phyloP scores from a whole-genome alignment of 2,797 vertebrate species.

The Sphenodon punctatus region DNA sequence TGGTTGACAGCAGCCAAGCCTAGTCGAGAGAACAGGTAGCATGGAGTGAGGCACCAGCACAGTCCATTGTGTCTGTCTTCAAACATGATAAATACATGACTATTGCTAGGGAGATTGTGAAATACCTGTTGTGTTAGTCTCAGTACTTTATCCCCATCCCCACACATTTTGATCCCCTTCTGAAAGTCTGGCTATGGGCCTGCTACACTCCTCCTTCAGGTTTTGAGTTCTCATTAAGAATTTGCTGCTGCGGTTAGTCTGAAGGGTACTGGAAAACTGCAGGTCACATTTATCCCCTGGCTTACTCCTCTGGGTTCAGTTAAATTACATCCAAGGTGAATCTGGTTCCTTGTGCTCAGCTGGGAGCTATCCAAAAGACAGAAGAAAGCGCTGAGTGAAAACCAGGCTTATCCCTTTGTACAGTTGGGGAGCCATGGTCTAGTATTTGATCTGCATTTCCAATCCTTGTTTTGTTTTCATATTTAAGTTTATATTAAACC shows the following conservation, averaged over 20 bases:
- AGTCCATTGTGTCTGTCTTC: too few relatives aligned
- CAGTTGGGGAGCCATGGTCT: background rate
- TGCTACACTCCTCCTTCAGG: slow-evolving; percentile 37
- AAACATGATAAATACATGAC: too few relatives aligned
- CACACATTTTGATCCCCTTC: too few relatives aligned
- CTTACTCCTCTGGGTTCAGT: slow-evolving; percentile 6
- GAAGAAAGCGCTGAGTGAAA: background rate
- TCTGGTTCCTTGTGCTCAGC: background rate
- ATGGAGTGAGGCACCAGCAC: too few relatives aligned
- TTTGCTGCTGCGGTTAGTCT: slow-evolving; percentile 7
- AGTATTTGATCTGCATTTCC: slow-evolving; percentile 20
- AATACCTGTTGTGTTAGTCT: too few relatives aligned
- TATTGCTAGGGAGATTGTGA: too few relatives aligned
- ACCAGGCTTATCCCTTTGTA: slow-evolving; percentile 27
- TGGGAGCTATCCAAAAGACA: slow-evolving; percentile 45
- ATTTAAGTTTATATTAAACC: slow-evolving; percentile 68
- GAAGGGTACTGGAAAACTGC: slow-evolving; percentile 23
- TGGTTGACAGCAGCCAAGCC: too few relatives aligned
- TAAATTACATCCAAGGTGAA: slow-evolving; percentile 14
- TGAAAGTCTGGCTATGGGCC: too few relatives aligned
- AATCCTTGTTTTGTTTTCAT: background rate
- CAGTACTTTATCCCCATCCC: too few relatives aligned
- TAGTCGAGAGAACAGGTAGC: too few relatives aligned
- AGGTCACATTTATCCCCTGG: background rate
- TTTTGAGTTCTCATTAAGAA: slow-evolving; percentile 32